Conservation (phyloP, 2,113 vertebrate genomes). For the Tympanuchus pallidicinctus region DNA sequence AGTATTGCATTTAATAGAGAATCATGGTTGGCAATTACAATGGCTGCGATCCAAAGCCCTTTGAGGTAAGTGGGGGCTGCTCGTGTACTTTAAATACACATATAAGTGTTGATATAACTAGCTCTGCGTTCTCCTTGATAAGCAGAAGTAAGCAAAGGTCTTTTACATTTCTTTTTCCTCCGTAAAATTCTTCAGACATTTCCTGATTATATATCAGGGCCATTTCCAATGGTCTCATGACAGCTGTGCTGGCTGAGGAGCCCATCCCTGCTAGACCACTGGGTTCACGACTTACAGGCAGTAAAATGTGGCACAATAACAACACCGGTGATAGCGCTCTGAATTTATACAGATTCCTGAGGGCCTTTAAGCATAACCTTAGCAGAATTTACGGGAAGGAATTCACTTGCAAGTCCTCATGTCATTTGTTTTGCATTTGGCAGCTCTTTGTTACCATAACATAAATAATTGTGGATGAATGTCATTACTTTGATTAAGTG, state of each 20-base stretch:
- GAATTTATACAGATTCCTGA: slow-evolving; percentile 11
- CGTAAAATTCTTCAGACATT: background rate
- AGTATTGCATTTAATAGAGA: slow-evolving; percentile 37
- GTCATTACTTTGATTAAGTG: slow-evolving; percentile 69
- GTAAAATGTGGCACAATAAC: background rate
- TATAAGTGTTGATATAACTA: slow-evolving; percentile 1
- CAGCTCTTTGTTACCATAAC: slow-evolving; percentile 72
- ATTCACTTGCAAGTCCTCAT: slow-evolving; percentile 61
- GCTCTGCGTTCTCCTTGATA: slow-evolving; percentile 3
- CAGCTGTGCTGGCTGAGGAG: background rate
- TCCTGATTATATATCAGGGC: background rate
- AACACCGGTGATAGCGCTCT: background rate
- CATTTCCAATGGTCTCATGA: background rate
- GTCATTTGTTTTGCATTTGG: slow-evolving; percentile 78
- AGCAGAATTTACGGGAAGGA: slow-evolving; percentile 69
- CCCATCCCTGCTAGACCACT: background rate
- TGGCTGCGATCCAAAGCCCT: slow-evolving; percentile 38
- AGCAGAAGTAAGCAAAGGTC: background rate
- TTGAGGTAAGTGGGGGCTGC: slow-evolving; percentile 28
- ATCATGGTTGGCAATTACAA: slow-evolving; percentile 35
- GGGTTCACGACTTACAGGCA: background rate
- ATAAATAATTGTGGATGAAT: slow-evolving; percentile 72
- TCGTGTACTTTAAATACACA: background rate
- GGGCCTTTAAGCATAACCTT: slow-evolving; percentile 20
- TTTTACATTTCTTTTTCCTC: background rate